phyloP scores from a whole-genome alignment of 2,888 invertebrate species.

The Eristalis arbustorum region DNA sequence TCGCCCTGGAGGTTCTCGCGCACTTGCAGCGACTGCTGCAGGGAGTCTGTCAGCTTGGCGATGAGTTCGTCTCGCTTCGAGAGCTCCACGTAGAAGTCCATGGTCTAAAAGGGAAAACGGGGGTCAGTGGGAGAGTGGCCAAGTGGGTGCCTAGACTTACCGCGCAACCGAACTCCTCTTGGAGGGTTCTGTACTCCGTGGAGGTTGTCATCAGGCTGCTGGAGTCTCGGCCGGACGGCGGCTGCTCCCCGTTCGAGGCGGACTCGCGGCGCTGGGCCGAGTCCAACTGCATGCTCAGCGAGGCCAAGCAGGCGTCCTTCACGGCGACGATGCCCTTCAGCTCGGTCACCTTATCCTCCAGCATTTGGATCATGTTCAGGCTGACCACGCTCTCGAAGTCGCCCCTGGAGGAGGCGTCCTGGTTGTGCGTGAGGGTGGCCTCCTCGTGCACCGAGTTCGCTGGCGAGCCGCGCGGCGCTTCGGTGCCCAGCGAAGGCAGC shows the following conservation, averaged over 20 bases:
- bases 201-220: constrained; percentile 80
- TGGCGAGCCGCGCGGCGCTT: constrained; percentile 43
- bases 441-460: constrained; percentile 45
- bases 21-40: constrained; percentile 85
- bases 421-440: constrained; percentile 28
- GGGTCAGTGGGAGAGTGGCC: not conserved
- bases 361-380: constrained; percentile 76
- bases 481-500: constrained; percentile 19
- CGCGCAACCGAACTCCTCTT: constrained; percentile 86
- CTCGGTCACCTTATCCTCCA: constrained; percentile 78
- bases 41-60: constrained; percentile 86
- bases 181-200: constrained; percentile 87
- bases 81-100: constrained; percentile 87
- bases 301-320: constrained; percentile 77
- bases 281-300: constrained; percentile 77
- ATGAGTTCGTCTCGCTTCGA: constrained; percentile 86
- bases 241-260: constrained; percentile 72
- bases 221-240: constrained; percentile 77
- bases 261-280: constrained; percentile 73
- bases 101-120: constrained; percentile 82
- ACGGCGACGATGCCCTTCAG: constrained; percentile 76
- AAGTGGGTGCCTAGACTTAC: constrained; percentile 80
- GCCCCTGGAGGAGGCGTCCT: not conserved
- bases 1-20: constrained; percentile 84
- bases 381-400: constrained; percentile 74